phyloP scores from a whole-genome alignment of 2,113 vertebrate species.

The Gymnogyps californianus region DNA sequence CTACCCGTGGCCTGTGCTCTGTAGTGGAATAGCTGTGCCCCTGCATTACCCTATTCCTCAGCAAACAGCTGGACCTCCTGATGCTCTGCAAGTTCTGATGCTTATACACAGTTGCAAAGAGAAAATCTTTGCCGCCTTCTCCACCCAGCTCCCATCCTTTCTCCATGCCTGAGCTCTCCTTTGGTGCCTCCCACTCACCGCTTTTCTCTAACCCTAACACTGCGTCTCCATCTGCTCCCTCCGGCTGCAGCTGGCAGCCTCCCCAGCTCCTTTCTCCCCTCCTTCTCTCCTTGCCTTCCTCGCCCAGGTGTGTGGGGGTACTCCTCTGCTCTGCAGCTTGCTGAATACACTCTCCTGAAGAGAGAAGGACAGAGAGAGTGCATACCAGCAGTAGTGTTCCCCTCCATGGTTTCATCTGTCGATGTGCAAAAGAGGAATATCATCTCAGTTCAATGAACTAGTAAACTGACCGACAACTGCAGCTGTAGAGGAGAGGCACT shows the following conservation, averaged over 20 bases:
- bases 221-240: neutral
- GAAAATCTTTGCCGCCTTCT: neutral
- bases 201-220: neutral
- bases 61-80: neutral
- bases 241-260: neutral
- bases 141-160: neutral
- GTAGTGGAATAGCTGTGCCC: neutral
- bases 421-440: neutral
- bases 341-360: neutral
- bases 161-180: neutral
- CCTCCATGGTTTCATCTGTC: neutral
- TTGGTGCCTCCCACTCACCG: neutral
- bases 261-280: neutral
- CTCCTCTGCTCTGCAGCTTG: neutral
- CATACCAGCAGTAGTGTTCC: rapidly evolving
- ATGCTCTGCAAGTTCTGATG: neutral
- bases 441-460: neutral
- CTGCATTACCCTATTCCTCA: neutral
- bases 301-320: neutral
- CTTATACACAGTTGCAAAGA: neutral
- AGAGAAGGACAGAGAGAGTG: neutral
- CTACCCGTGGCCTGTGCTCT: neutral
- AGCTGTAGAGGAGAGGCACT: neutral
- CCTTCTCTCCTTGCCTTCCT: neutral
- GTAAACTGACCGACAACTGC: rapidly evolving